Conservation (phyloP, 2,888 invertebrate species). For the Gymnosoma rotundatum region DNA sequence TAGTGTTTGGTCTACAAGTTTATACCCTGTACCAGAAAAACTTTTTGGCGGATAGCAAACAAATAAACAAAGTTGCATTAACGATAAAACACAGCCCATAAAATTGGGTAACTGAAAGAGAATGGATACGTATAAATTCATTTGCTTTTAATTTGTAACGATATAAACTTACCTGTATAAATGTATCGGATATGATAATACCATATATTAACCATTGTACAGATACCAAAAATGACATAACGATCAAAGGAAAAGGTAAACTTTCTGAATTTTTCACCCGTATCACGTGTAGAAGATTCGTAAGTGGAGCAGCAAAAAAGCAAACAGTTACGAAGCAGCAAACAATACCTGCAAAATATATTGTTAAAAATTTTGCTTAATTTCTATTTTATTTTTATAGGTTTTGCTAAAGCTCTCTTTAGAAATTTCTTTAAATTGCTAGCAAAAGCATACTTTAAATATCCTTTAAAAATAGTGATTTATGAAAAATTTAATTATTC, state of each 20-base stretch:
- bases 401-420: no score
- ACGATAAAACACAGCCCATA: conserved; percentile 88
- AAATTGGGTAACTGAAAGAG: conserved; percentile 88
- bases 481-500: no score
- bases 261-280: conserved; percentile 91
- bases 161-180: conserved; percentile 86
- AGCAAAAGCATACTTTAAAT: no score
- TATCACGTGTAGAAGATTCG: conserved; percentile 90
- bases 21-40: conserved; percentile 80
- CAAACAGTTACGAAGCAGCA: conserved; percentile 89
- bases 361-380: no score
- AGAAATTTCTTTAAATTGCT: no score
- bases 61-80: conserved; percentile 87
- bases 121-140: background rate
- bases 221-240: conserved; percentile 91
- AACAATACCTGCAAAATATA: conserved; percentile 83
- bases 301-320: conserved; percentile 92
- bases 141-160: background rate
- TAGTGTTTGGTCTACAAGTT: conserved; percentile 78
- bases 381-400: no score
- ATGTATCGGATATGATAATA: conserved; percentile 88
- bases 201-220: conserved; percentile 94
- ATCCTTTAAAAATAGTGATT: no score
- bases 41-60: conserved; percentile 86
- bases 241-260: conserved; percentile 93